Conservation (phyloP, 2,888 invertebrate species). For the Drosophila borealis region DNA sequence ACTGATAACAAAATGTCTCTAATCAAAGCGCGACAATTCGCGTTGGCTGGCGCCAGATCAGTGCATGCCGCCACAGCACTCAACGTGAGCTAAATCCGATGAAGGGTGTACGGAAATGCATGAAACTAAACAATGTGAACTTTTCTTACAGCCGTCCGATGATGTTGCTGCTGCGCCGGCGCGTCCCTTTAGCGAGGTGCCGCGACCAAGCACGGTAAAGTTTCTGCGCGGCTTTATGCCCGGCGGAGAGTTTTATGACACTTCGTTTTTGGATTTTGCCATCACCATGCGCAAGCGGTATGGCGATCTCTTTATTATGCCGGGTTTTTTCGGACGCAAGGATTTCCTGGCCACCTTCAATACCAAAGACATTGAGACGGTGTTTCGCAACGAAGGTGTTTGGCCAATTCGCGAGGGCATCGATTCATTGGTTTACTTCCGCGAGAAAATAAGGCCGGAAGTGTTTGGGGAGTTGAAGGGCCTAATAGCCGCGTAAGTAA, state of each 20-base stretch:
- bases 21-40: constrained; percentile 36
- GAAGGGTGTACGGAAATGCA: background rate
- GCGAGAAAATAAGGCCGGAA: constrained; percentile 49
- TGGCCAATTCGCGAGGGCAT: constrained; percentile 84
- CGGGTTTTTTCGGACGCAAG: constrained; percentile 77
- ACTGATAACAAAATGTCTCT: constrained; percentile 20
- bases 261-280: constrained; percentile 42
- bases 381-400: constrained; percentile 85
- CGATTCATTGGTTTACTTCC: constrained; percentile 82
- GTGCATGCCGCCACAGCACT: constrained; percentile 34
- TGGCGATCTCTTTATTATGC: constrained; percentile 82
- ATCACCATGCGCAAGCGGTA: constrained; percentile 46
- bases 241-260: constrained; percentile 54
- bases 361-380: constrained; percentile 85
- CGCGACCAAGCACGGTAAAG: constrained; percentile 47
- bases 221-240: constrained; percentile 63
- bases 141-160: constrained; percentile 13
- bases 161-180: constrained; percentile 3
- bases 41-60: constrained; percentile 24
- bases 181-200: constrained; percentile 50
- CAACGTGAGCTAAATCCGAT: constrained; percentile 32
- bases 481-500: constrained; percentile 52
- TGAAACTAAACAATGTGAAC: background rate
- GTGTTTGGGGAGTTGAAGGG: constrained; percentile 52
- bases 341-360: constrained; percentile 84